Conservation (phyloP, 2,113 vertebrate species). For the Orthonyx spaldingii region DNA sequence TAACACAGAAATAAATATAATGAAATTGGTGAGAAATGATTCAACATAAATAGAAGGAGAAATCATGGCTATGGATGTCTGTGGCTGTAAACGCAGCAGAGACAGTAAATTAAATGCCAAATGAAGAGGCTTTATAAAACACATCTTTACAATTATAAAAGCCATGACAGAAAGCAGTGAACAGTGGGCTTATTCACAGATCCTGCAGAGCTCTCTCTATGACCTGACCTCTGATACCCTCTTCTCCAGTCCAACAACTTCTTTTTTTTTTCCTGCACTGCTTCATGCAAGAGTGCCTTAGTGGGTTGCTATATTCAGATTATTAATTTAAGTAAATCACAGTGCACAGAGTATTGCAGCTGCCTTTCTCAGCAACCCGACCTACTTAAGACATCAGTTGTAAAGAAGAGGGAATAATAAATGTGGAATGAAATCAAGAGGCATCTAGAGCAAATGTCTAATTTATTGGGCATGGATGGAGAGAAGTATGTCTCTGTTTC, state of each 20-base stretch:
- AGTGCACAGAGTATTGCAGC: not conserved
- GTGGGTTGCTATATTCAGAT: not conserved
- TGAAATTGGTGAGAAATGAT: not conserved
- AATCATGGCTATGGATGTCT: not conserved
- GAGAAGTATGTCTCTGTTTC: not conserved
- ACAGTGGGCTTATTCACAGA: not conserved
- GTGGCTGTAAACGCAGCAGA: not conserved
- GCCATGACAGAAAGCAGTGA: not conserved
- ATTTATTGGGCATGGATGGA: not conserved
- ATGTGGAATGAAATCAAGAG: not conserved
- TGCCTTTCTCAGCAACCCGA: not conserved
- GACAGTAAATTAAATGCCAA: not conserved
- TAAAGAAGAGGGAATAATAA: constrained; percentile 5
- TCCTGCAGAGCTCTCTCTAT: not conserved
- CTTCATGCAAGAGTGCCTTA: not conserved
- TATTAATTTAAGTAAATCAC: constrained; percentile 40
- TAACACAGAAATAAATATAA: not conserved
- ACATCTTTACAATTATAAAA: not conserved
- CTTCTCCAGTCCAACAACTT: not conserved
- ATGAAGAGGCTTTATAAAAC: not conserved
- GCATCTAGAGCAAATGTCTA: not conserved
- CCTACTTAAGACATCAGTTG: not conserved
- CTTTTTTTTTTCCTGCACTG: not conserved
- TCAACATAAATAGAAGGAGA: not conserved
- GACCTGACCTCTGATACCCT: not conserved